phyloP scores from a whole-genome alignment of 2,888 invertebrate species.

The Volucella zonaria region DNA sequence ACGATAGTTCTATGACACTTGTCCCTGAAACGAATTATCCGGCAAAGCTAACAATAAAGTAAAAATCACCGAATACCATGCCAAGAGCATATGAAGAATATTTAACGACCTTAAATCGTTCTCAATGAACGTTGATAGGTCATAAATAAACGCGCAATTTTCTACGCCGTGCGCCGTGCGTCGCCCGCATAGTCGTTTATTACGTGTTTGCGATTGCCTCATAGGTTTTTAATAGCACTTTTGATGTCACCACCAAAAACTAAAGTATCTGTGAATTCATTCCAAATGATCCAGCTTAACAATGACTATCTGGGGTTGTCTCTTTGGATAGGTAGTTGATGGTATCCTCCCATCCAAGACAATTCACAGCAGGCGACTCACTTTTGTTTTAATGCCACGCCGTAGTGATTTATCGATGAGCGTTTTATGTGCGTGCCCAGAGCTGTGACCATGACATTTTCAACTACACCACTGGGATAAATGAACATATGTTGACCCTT shows the following conservation, averaged over 20 bases:
- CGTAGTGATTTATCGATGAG: constrained; percentile 46
- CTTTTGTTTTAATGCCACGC: constrained; percentile 25
- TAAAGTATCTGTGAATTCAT: constrained; percentile 30
- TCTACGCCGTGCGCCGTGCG: background rate
- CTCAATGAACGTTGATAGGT: constrained; percentile 9
- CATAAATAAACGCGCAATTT: constrained; percentile 26
- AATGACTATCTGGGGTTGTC: background rate
- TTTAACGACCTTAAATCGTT: constrained; percentile 7
- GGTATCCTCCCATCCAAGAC: background rate
- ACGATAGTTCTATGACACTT: no score
- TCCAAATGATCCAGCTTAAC: constrained; percentile 8
- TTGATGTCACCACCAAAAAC: constrained; percentile 44
- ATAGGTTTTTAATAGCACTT: constrained; percentile 41
- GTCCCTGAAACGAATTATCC: no score
- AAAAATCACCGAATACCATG: background rate
- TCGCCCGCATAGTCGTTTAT: constrained; percentile 5
- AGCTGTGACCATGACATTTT: constrained; percentile 26
- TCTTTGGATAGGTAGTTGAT: background rate
- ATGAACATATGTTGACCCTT: constrained; percentile 16
- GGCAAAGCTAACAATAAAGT: no score
- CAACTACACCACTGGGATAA: background rate
- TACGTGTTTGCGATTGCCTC: constrained; percentile 31
- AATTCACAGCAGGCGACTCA: constrained; percentile 22
- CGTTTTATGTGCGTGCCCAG: constrained; percentile 36
- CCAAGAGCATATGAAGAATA: background rate